Evolutionary conservation across 2,888 invertebrate species (phyloP).

Genomic region (Drosophila siamana): DNA sequence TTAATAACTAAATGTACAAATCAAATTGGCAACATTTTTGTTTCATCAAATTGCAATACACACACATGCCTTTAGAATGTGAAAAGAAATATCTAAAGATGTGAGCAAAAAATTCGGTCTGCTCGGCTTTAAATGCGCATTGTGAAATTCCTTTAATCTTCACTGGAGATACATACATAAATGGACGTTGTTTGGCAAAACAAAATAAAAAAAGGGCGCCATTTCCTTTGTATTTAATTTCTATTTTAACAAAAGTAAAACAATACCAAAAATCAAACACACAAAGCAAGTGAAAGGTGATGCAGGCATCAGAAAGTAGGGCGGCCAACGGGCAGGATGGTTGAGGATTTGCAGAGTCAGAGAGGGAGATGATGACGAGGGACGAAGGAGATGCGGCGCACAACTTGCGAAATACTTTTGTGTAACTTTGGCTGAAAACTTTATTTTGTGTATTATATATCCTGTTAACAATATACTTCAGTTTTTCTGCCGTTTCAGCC

Average conservation of each 20-base stretch:
- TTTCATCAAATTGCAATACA: not conserved
- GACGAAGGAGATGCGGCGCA: conserved; percentile 29
- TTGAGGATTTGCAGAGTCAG: not conserved
- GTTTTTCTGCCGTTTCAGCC: conserved; percentile 63
- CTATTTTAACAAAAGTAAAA: conserved; percentile 77
- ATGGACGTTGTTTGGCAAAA: conserved; percentile 8
- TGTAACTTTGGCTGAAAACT: conserved; percentile 81
- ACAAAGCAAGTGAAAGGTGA: conserved; percentile 76
- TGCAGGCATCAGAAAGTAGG: conserved; percentile 45
- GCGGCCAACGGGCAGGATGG: not conserved
- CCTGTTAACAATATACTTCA: conserved; percentile 82
- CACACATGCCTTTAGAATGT: not conserved
- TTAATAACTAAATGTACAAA: not conserved
- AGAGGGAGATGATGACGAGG: not conserved
- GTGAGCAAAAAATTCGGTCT: conserved; percentile 7
- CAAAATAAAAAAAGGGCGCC: conserved; percentile 33
- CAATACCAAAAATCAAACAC: conserved; percentile 79
- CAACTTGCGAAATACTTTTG: conserved; percentile 81
- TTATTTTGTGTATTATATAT: conserved; percentile 82
- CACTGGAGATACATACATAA: conserved; percentile 24
- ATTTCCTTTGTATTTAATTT: conserved; percentile 62
- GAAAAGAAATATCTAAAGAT: not conserved
- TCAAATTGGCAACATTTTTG: conserved; percentile 10
- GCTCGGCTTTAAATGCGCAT: conserved; percentile 13
- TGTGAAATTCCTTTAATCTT: conserved; percentile 33